Percentiles rank a stretch among this genome's conserved stretches.
These are phyloP conservation scores for Larimichthys crocea DNA, from an alignment of 2,113 vertebrate genomes.

Conservation along the genomic window DNA sequence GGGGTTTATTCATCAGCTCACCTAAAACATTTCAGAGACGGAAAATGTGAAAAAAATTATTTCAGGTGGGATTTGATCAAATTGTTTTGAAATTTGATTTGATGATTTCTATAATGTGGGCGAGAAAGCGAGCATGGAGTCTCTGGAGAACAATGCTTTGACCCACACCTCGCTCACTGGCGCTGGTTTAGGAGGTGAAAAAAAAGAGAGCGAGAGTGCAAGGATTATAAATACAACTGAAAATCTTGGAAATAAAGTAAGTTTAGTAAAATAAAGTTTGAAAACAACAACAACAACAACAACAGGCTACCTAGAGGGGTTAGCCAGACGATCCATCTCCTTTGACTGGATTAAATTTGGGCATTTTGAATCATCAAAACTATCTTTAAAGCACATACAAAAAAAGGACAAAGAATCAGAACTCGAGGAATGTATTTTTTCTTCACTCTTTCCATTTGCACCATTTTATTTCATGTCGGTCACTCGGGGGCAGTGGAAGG, in stretches of 20 bases:
- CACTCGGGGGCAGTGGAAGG: too few relatives aligned
- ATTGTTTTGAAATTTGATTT: slow-evolving; percentile 13
- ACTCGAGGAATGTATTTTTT: too few relatives aligned
- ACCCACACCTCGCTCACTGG: slow-evolving; percentile 2
- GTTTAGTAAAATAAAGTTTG: background rate
- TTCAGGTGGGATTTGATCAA: slow-evolving; percentile 5
- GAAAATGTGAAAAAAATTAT: slow-evolving; percentile 4
- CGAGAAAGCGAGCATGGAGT: background rate
- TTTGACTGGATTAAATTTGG: too few relatives aligned
- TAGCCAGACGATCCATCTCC: too few relatives aligned
- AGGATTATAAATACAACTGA: background rate
- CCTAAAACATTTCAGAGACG: background rate
- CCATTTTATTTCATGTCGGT: too few relatives aligned
- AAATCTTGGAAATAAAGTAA: background rate
- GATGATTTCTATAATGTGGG: slow-evolving; percentile 9
- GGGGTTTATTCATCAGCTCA: background rate
- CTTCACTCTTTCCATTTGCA: too few relatives aligned
- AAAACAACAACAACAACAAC: too few relatives aligned
- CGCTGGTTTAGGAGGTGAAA: background rate
- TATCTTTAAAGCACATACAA: too few relatives aligned
- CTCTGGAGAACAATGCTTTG: background rate
- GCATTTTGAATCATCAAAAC: too few relatives aligned
- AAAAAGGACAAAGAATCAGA: too few relatives aligned
- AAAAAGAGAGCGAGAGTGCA: too few relatives aligned
- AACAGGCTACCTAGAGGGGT: too few relatives aligned